Evolutionary conservation across 2,113 vertebrate species (phyloP).

Genomic region (Dicerorhinus sumatrensis): DNA sequence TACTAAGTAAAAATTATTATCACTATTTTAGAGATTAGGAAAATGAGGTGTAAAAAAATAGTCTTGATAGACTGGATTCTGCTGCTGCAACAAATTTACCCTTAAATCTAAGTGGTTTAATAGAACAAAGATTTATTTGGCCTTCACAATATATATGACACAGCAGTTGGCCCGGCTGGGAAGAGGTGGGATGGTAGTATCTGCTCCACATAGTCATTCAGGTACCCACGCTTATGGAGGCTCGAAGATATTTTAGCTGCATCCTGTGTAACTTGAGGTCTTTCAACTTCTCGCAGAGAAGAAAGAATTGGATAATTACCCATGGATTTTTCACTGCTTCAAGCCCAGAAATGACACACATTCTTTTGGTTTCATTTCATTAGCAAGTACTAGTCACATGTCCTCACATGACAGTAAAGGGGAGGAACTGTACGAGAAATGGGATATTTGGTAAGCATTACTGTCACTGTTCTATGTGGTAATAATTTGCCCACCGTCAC

Average conservation of each 20-base stretch:
- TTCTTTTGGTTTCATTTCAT: conserved; percentile 8
- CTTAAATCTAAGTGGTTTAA: not conserved
- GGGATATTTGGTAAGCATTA: not conserved
- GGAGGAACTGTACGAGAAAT: not conserved
- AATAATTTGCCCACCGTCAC: not conserved
- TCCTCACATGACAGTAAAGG: not conserved
- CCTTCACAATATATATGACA: not conserved
- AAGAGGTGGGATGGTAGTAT: not conserved
- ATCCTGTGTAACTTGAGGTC: not conserved
- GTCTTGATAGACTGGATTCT: not conserved
- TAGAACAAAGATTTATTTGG: not conserved
- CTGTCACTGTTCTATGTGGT: not conserved
- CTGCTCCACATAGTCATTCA: not conserved
- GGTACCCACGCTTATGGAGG: not conserved
- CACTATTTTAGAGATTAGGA: conserved; percentile 51
- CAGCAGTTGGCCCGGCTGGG: not conserved
- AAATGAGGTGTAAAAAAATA: not conserved
- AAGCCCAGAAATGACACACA: not conserved
- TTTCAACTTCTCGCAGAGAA: not conserved
- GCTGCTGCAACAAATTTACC: not conserved
- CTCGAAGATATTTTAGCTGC: not conserved
- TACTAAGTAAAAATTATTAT: conserved; percentile 49
- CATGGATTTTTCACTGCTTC: not conserved
- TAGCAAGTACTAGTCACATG: not conserved
- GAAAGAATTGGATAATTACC: not conserved